Evolutionary conservation across 2,113 vertebrate genomes (phyloP), one percentile per base, ranked within the genome.

Genomic region (Xenotilapia flavipinnis): DNA sequence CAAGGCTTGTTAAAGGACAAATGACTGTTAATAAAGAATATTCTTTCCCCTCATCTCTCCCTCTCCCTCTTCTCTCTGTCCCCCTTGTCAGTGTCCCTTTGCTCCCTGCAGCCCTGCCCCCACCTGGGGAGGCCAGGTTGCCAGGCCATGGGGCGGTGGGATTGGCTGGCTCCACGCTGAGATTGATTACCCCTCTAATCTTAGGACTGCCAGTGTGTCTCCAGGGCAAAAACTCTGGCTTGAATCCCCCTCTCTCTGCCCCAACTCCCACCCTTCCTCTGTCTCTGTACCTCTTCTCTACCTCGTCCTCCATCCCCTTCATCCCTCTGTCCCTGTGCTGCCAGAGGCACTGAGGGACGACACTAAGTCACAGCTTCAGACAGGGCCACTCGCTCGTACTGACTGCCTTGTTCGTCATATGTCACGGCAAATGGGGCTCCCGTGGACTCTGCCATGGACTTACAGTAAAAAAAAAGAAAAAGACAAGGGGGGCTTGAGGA

Each of bases 101-200:
- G 90, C 90, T 79, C 85, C 90, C 90, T n/a, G 4, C 84, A 60
- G 80, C 93, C 93, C 93, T 90, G 33, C 85, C 94, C 92, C 94
- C 91, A 93, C 87, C 86, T 85, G 86, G 58, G 53, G 87, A 90
- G 90, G 93, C 82, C 90, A 90, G 88, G 94, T 91, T 94, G 89
- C 94, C 88, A 86, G 92, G 94, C 94, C 88, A 79, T 86, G 90
- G 91, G 90, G 92, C 54, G 90, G 82, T 56, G 91, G 94, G 89
- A 93, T 94, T 91, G 89, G 94, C 94, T 87, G 13, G 89, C 94
- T 94, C 91, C 91, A 90, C 54, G 62, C 88, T 81, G 92, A 96
- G 95, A 96, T 94, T 96, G 95, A 96, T 97, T 95, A 94, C 91
- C 83, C 60, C 87, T 84, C 87, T 93, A 92, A 96, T 97, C 92